Evolutionary conservation across 2,113 vertebrate species (phyloP), one percentile per base, ranked within the genome.

Genomic region (Macrotis lagotis): DNA sequence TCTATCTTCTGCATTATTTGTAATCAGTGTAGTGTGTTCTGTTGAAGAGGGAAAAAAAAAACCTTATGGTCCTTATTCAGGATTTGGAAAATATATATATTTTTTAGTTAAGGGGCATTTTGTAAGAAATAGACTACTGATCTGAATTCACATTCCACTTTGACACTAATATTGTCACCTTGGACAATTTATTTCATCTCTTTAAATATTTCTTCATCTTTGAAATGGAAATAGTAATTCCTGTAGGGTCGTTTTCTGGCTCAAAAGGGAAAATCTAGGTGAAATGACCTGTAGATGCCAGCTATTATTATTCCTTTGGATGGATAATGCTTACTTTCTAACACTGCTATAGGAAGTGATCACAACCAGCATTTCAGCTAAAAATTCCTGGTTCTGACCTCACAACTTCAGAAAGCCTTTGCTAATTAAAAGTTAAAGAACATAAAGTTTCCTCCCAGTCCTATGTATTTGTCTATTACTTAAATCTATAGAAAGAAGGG

Each of bases 11-110:
- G 44, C 22, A 28, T 1, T 88, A 16, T 48, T 59, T 25, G 91
- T 83, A 50, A 74, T 93, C 83, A 48, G 55, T 95, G 24, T 89
- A 48, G 55, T 95, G 24, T 25, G 28, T 93, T 91, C 11, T 91
- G 83, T 26, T 59, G 19, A 44, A 50, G 74, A 90, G 26, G 28
- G 74, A 51, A 90, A 51, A 89, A 51, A 90, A 51, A 28, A 92
- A 10, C 24, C 11, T 91, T 31, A 49, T 3, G 0, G 66, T 89
- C 48, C 90, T 91, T 52, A 50, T 24, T 94, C 88, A 91, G 48
- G 52, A 28, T 96, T 92, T 88, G 94, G 48, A 48, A 95, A 94
- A 49, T 48, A 48, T 48, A 95, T 94, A 49, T 48, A 48, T 48
- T 94, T 95, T 19, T 91, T 48, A 37, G 53, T 93, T 93, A 83